Percentiles rank a stretch among this genome's conserved stretches.
Evolutionary conservation across 2,888 invertebrate genomes (phyloP).

Genomic region (Cheilosia impressa): DNA sequence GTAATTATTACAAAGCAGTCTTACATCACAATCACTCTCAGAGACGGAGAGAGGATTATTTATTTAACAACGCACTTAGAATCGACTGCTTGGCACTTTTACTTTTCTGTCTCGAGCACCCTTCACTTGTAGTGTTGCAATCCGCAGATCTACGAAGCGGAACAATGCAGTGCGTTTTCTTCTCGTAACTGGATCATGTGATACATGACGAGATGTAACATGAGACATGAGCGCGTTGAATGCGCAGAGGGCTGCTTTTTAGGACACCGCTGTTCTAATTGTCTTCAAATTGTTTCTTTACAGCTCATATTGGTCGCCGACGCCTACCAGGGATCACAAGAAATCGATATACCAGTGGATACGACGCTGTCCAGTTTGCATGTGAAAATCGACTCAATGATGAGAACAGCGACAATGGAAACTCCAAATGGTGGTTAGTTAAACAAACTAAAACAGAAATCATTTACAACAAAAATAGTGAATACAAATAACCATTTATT

Average conservation of each 20-base stretch:
- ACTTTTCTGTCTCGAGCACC: constrained; percentile 49
- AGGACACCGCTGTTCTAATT: constrained; percentile 14
- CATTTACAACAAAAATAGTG: constrained; percentile 11
- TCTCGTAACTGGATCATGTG: constrained; percentile 49
- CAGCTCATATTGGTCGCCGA: constrained; percentile 81
- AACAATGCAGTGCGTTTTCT: constrained; percentile 49
- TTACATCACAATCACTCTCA: constrained; percentile 45
- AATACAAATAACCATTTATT: constrained; percentile 13
- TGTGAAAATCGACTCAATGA: constrained; percentile 82
- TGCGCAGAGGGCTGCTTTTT: not conserved
- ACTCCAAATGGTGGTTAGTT: constrained; percentile 84
- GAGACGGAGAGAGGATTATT: not conserved
- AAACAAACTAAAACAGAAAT: constrained; percentile 22
- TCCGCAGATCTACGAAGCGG: constrained; percentile 35
- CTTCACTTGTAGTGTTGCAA: constrained; percentile 61
- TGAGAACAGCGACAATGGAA: constrained; percentile 81
- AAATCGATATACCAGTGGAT: constrained; percentile 82
- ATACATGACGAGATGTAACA: constrained; percentile 11
- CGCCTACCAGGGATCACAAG: constrained; percentile 80
- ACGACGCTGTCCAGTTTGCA: constrained; percentile 82
- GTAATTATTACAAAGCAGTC: constrained; percentile 14
- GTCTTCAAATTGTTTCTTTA: constrained; percentile 39
- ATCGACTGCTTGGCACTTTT: constrained; percentile 64
- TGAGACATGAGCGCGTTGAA: not conserved
- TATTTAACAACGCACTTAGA: constrained; percentile 57